These are phyloP conservation scores for Novumbra hubbsi DNA, from an alignment of 2,797 vertebrate species.

Conservation along the genomic window DNA sequence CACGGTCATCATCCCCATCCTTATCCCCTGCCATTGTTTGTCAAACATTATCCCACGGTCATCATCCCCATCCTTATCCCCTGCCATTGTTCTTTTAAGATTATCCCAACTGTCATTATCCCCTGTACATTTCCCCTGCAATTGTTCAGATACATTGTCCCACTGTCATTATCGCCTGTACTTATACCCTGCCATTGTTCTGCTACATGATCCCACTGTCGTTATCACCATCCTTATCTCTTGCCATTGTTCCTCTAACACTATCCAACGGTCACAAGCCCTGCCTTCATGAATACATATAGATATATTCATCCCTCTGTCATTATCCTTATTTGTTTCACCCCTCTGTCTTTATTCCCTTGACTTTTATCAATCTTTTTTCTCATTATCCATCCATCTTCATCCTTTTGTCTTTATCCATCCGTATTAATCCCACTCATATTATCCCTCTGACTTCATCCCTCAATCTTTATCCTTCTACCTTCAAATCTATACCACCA, in stretches of 20 bases:
- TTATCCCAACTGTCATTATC: no score
- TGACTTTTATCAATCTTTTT: conserved; percentile 8
- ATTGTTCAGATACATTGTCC: no score
- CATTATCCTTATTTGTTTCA: not conserved
- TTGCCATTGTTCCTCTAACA: no score
- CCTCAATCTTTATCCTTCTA: no score
- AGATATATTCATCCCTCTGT: not conserved
- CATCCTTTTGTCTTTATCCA: no score
- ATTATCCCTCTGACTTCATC: not conserved
- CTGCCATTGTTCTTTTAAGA: no score
- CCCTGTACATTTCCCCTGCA: no score
- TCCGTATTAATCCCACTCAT: no score
- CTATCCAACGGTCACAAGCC: not conserved
- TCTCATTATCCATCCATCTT: not conserved
- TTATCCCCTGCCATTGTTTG: not conserved
- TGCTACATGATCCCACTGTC: not conserved
- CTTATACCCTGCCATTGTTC: not conserved
- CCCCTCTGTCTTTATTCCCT: not conserved
- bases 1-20: not conserved
- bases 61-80: not conserved
- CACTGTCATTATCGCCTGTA: not conserved
- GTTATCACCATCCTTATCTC: not conserved
- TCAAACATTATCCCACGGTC: not conserved
- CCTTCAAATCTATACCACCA: not conserved
- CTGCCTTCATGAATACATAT: not conserved